Evolutionary conservation across 2,113 vertebrate genomes (phyloP).

Genomic region (Elephantulus edwardii): DNA sequence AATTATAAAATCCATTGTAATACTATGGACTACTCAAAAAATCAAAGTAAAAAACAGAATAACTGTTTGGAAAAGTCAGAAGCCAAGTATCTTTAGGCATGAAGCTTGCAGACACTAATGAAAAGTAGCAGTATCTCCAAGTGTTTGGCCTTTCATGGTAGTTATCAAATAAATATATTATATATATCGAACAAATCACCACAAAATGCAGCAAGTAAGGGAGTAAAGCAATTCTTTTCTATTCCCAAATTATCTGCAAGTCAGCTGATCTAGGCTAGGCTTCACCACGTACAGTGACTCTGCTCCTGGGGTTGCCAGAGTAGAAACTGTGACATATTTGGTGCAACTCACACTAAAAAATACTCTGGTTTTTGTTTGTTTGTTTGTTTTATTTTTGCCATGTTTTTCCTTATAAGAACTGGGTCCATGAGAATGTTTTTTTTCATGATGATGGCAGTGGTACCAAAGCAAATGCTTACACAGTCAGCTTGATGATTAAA

Average conservation of each 20-base stretch:
- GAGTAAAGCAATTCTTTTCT: neutral
- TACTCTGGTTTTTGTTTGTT: neutral
- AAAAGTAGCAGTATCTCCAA: neutral
- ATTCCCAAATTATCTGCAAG: neutral
- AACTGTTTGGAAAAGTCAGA: neutral
- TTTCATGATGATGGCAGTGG: neutral
- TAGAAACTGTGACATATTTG: neutral
- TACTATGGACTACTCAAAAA: slow-evolving; percentile 2
- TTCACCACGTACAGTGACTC: neutral
- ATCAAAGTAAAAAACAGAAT: slow-evolving; percentile 29
- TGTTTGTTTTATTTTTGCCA: no score
- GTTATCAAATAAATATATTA: neutral
- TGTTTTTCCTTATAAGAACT: neutral
- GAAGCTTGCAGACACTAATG: neutral
- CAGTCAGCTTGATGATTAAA: neutral
- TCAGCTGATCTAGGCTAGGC: neutral
- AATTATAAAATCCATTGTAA: neutral
- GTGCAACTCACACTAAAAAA: neutral
- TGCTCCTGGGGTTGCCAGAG: neutral
- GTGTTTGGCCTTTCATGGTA: neutral
- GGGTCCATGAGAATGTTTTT: neutral
- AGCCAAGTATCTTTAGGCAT: neutral
- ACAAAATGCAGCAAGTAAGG: neutral
- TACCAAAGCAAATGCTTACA: neutral
- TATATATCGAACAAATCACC: neutral